These are phyloP conservation scores for Nysson spinosus DNA, from an alignment of 2,888 invertebrate species.

Conservation along the genomic window DNA sequence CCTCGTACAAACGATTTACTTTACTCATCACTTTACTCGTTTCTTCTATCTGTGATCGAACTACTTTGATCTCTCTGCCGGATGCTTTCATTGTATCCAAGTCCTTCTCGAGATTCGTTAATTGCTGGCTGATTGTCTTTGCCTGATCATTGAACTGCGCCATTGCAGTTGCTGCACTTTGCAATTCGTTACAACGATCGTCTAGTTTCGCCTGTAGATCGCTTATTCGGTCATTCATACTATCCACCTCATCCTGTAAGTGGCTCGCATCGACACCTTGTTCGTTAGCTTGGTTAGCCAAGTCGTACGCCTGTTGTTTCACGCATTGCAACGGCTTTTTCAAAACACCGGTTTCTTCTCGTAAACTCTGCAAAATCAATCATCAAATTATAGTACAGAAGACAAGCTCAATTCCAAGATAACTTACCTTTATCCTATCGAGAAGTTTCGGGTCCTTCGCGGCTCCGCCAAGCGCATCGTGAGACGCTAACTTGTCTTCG, in stretches of 20 bases:
- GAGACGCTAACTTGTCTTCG: conserved; percentile 89
- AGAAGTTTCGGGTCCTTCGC: conserved; percentile 90
- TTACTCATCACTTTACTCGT: conserved; percentile 83
- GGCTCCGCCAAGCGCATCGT: conserved; percentile 86
- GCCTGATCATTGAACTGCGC: conserved; percentile 93
- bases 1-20: conserved; percentile 83
- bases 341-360: conserved; percentile 89
- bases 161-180: conserved; percentile 91
- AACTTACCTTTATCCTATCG: conserved; percentile 87
- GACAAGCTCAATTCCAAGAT: neutral
- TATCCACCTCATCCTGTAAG: conserved; percentile 88
- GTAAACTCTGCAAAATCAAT: conserved; percentile 78
- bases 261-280: conserved; percentile 87
- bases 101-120: conserved; percentile 89
- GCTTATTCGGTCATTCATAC: conserved; percentile 86
- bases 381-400: neutral
- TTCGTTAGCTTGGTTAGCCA: conserved; percentile 86
- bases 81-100: conserved; percentile 91
- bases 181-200: conserved; percentile 87
- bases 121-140: conserved; percentile 86
- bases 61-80: conserved; percentile 91
- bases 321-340: conserved; percentile 85
- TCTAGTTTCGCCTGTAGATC: conserved; percentile 88
- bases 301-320: conserved; percentile 85
- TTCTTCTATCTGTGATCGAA: conserved; percentile 90